phyloP scores from a whole-genome alignment of 2,888 invertebrate genomes.

The Hyppa rectilinea region DNA sequence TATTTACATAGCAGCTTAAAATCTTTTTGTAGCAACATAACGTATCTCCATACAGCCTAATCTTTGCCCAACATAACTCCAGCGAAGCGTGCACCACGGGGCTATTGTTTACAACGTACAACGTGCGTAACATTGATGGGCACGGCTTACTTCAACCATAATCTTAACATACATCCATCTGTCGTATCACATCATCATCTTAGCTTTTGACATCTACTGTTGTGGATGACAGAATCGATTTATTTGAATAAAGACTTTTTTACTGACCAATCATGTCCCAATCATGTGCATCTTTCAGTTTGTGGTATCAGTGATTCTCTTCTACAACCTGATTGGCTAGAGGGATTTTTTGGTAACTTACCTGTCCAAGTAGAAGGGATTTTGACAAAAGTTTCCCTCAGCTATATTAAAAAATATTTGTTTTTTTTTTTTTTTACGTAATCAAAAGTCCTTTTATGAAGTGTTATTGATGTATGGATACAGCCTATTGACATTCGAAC shows the following conservation, averaged over 20 bases:
- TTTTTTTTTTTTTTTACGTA: too few relatives aligned
- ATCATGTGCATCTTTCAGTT: too few relatives aligned
- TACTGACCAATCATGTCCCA: background rate
- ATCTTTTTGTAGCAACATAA: background rate
- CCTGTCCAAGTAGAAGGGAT: too few relatives aligned
- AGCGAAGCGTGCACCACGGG: constrained; percentile 48
- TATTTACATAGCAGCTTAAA: background rate
- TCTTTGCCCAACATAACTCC: constrained; percentile 40
- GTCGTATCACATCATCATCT: constrained; percentile 21
- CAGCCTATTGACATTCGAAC: background rate
- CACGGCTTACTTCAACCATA: constrained; percentile 39
- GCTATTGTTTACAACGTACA: constrained; percentile 60
- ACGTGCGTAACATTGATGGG: constrained; percentile 55
- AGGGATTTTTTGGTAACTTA: too few relatives aligned
- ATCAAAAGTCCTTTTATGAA: background rate
- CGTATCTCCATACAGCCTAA: constrained; percentile 5
- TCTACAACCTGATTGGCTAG: background rate
- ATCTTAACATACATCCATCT: constrained; percentile 28
- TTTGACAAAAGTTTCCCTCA: too few relatives aligned
- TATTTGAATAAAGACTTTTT: background rate
- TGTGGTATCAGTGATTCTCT: background rate
- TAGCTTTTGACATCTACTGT: constrained; percentile 22
- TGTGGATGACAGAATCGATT: background rate
- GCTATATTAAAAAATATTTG: too few relatives aligned
- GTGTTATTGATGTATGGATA: background rate